A percentile compares a stretch with the other conserved stretches of the same genome.
phyloP scores from a whole-genome alignment of 1,140 invertebrate species.

The Pogonognathellus flavescens region DNA sequence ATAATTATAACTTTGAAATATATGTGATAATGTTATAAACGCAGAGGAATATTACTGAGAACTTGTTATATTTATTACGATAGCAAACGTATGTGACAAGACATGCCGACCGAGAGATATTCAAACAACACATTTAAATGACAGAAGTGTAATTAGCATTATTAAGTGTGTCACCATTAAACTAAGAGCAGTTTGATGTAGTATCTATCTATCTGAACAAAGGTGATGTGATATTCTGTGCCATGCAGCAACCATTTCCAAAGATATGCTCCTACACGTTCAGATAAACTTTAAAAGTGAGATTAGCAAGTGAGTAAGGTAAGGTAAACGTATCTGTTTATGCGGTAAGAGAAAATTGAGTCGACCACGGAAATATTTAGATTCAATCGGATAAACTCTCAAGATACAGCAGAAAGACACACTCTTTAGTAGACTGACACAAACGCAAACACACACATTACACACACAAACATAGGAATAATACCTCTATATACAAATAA shows the following conservation, averaged over 20 bases:
- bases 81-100: background rate
- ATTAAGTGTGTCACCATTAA: slow-evolving; percentile 45
- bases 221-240: slow-evolving; percentile 32
- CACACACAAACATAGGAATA: slow-evolving; percentile 4
- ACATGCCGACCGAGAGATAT: background rate
- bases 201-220: slow-evolving; percentile 40
- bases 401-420: background rate
- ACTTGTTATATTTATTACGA: background rate
- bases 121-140: slow-evolving; percentile 16
- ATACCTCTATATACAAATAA: background rate
- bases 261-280: slow-evolving; percentile 9
- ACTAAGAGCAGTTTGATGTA: slow-evolving; percentile 48
- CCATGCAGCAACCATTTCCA: background rate
- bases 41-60: background rate
- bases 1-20: too few relatives aligned
- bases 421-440: background rate
- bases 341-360: background rate
- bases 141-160: slow-evolving; percentile 27
- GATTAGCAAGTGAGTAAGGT: background rate
- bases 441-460: background rate
- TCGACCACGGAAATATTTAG: slow-evolving; percentile 36
- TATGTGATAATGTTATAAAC: background rate
- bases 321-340: background rate
- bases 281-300: slow-evolving; percentile 45
- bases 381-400: background rate